Evolutionary conservation across 2,888 invertebrate species (phyloP), one percentile per base, ranked within the genome.

Genomic region (Drosophila atripex): DNA sequence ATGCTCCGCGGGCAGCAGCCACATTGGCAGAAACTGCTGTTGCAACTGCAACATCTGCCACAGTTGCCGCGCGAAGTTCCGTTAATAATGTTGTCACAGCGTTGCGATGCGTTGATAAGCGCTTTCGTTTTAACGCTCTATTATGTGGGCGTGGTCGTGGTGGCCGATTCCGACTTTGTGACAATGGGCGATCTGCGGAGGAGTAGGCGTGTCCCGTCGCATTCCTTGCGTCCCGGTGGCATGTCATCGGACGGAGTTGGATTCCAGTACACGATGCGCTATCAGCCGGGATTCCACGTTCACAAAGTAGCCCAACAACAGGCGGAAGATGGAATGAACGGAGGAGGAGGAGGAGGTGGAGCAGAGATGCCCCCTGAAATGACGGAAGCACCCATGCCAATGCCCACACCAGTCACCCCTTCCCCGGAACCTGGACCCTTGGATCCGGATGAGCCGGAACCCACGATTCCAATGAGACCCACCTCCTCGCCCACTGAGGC

Each of bases 41-140:
- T 35, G 50, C 60, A 63, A 63, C 21, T 68, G 63, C 68, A 46
- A 55, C 57, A 64, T 43, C 51, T 45, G 45, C 63, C 43, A 54
- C 77, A 86, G 86, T 89, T 75, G 76, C 55, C 73, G 59, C 49
- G 60, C 70, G 83, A 56, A 75, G 83, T 90, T 89, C 86, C 89
- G 86, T 77, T 88, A 80, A 88, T 78, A 84, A 89, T 89, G 89
- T 89, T 88, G 90, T 77, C 75, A 74, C 73, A 70, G 68, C 75
- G 80, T 54, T 54, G 38, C 80, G 73, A 80, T 76, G 88, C 77
- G 69, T 76, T 75, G 86, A 86, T 88, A 86, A 88, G 76, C 70
- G 86, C 72, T 71, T 73, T 83, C 57, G 66, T 78, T 78, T 83
- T 83, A 73, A 73, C 73, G 86, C 75, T 88, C 53, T 77, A 79